Evolutionary conservation across 1,140 invertebrate genomes (phyloP).

Genomic region (Hyles euphorbiae): DNA sequence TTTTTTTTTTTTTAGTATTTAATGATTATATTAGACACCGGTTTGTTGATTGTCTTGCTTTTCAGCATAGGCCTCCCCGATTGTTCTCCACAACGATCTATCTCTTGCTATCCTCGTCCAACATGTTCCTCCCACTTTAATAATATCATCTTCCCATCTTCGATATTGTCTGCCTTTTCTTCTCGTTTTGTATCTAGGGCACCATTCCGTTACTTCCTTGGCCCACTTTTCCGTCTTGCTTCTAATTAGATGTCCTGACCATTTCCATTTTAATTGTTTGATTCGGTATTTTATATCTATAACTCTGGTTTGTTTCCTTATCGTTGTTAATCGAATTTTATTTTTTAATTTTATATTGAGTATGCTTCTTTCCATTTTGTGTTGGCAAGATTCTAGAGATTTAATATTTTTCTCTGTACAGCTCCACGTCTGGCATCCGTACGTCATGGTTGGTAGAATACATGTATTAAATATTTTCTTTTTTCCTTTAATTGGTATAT

Average conservation of each 20-base stretch:
- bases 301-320: conserved; percentile 17
- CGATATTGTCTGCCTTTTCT: conserved; percentile 12
- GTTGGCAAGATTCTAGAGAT: conserved; percentile 18
- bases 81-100: not conserved
- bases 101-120: conserved; percentile 1
- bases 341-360: conserved; percentile 16
- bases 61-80: conserved; percentile 13
- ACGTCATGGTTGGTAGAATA: conserved; percentile 12
- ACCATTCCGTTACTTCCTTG: conserved; percentile 17
- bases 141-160: conserved; percentile 16
- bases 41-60: conserved; percentile 6
- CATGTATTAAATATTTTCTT: conserved; percentile 12
- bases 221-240: conserved; percentile 11
- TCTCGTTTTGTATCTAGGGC: conserved; percentile 14
- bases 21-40: too few species aligned
- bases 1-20: too few species aligned
- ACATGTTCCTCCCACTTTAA: not conserved
- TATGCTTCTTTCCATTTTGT: conserved; percentile 21
- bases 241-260: conserved; percentile 10
- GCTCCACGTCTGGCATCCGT: conserved; percentile 4
- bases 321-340: conserved; percentile 19
- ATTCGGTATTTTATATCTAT: conserved; percentile 12
- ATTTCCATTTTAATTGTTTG: conserved; percentile 16
- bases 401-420: conserved; percentile 9
- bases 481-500: conserved; percentile 13